Evolutionary conservation across 2,888 invertebrate genomes (phyloP).

Genomic region (Gasteruption jaculator): DNA sequence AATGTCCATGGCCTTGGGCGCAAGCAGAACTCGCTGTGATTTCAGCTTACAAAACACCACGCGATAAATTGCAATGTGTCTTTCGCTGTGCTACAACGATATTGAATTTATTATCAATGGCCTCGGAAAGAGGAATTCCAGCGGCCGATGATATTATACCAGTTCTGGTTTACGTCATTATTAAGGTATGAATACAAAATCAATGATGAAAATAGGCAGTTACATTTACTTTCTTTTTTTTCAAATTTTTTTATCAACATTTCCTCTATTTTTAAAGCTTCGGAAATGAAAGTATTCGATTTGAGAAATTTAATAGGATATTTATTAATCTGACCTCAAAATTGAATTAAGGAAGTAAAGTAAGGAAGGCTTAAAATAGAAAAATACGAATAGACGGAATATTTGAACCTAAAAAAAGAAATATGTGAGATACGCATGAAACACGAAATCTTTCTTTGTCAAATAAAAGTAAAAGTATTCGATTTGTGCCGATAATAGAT

Average conservation of each 20-base stretch:
- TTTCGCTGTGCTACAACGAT: constrained; percentile 87
- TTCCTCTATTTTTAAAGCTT: too few relatives aligned
- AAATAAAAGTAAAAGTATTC: too few relatives aligned
- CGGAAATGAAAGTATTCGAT: too few relatives aligned
- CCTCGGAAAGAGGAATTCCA: constrained; percentile 70
- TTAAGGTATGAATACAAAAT: constrained; percentile 70
- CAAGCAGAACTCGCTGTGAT: constrained; percentile 85
- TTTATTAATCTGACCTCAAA: too few relatives aligned
- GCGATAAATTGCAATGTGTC: constrained; percentile 81
- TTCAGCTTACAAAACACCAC: constrained; percentile 85
- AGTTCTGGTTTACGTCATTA: constrained; percentile 92
- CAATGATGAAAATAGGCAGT: constrained; percentile 2
- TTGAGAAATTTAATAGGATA: too few relatives aligned
- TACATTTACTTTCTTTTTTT: not conserved
- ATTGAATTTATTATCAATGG: constrained; percentile 87
- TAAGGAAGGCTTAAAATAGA: too few relatives aligned
- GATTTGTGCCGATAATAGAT: too few relatives aligned
- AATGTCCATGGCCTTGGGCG: constrained; percentile 94
- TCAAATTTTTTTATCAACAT: constrained; percentile 3
- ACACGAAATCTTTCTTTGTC: too few relatives aligned
- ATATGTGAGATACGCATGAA: too few relatives aligned
- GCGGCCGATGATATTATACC: constrained; percentile 96
- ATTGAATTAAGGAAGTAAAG: too few relatives aligned
- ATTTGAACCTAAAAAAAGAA: too few relatives aligned
- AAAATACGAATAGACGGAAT: too few relatives aligned